Evolutionary conservation across 2,797 vertebrate species (phyloP), one percentile per base, ranked within the genome.

Genomic region (Sebastes hubbsi): DNA sequence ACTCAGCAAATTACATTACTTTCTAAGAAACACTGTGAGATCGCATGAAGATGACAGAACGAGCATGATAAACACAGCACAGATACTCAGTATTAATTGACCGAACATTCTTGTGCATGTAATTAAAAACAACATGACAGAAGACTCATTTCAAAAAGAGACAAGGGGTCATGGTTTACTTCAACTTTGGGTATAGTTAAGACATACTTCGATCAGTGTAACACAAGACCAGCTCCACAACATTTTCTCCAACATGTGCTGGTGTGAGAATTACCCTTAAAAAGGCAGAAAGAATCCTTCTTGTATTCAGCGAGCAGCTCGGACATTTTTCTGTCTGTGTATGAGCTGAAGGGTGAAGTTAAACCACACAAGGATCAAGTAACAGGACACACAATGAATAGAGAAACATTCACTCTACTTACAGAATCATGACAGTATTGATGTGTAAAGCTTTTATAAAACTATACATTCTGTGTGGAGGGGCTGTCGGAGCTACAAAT

Each of bases 91-190:
- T 24, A 20, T 42, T 16, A 30, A 54, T 4, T 52, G 5, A 62
- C 16, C 5, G 8, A 32, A 71, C 29, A 42, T 16, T 46, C n/a
- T 11, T 25, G 24, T 32, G 20, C 10, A 6, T 38, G 24, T 7
- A 25, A 62, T 38, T 20, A 61, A 75, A 75, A 54, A 85, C 72
- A 81, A 65, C 1, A 32, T 8, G 22, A 70, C 20, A 82, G 3
- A 75, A 60, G 67, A 82, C 58, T 66, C 25, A 6, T 29, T 66
- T 76, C 14, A 32, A 65, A 83, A 76, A 42, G 59, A 64, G 63
- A 78, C 38, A 54, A 8, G 25, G 58, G 66, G 20, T 72, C 10
- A 20, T 38, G 66, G 62, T 90, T 91, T 91, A 89, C 89, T 90
- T 52, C 38, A 76, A 69, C 71, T 69, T 77, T n/a, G 60, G 62